A percentile compares a stretch with the other conserved stretches of the same genome.
These are phyloP conservation scores for Staurois parvus DNA, from an alignment of 2,797 vertebrate species.

Conservation along the genomic window DNA sequence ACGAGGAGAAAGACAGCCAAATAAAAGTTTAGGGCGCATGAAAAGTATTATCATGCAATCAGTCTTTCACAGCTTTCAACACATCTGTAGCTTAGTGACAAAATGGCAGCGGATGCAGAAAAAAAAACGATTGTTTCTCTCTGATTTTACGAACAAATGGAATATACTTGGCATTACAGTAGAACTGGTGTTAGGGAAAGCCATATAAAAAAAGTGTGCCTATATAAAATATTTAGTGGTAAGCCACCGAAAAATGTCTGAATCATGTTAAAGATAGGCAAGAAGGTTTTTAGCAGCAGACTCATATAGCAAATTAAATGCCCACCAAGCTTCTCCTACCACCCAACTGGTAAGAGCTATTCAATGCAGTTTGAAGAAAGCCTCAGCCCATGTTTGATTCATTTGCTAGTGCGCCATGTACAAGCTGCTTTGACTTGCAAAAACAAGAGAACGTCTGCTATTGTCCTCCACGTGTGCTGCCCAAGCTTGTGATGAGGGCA, in stretches of 20 bases:
- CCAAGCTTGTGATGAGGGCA: no score
- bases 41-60: slow-evolving; percentile 38
- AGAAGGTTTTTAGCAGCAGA: background rate
- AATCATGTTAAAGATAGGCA: background rate
- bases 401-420: no score
- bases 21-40: slow-evolving; percentile 52
- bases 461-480: no score
- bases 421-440: no score
- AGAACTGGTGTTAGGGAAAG: background rate
- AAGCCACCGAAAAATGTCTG: background rate
- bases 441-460: no score
- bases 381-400: no score
- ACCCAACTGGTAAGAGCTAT: background rate
- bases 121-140: background rate
- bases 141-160: background rate
- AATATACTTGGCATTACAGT: background rate
- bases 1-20: slow-evolving; percentile 42
- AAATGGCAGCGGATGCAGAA: background rate
- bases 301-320: no score
- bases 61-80: slow-evolving; percentile 23
- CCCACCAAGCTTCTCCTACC: no score
- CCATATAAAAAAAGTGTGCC: background rate
- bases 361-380: background rate
- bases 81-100: slow-evolving; percentile 31
- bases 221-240: background rate